These are phyloP conservation scores for Elmis aenea DNA, from an alignment of 2,888 invertebrate species.

Conservation along the genomic window DNA sequence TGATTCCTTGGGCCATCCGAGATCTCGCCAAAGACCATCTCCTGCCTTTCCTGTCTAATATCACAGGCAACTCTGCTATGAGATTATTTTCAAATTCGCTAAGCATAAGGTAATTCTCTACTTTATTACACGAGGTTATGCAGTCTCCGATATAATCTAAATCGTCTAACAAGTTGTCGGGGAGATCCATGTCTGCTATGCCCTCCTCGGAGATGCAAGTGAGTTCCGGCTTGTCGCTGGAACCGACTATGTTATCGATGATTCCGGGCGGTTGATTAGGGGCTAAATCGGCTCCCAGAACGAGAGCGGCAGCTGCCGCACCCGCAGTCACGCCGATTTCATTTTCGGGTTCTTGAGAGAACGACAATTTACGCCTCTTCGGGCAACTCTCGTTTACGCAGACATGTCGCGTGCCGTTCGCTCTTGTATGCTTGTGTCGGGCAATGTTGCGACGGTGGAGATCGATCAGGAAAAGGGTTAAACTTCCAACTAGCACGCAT, in stretches of 20 bases:
- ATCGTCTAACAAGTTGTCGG: slow-evolving; percentile 73
- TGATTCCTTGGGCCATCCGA: slow-evolving; percentile 46
- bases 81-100: slow-evolving; percentile 83
- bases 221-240: slow-evolving; percentile 63
- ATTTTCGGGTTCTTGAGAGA: slow-evolving; percentile 56
- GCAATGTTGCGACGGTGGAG: slow-evolving; percentile 68
- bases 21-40: slow-evolving; percentile 67
- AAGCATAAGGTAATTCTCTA: slow-evolving; percentile 80
- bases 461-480: slow-evolving; percentile 76
- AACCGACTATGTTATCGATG: slow-evolving; percentile 48
- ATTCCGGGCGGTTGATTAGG: slow-evolving; percentile 44
- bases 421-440: slow-evolving; percentile 62
- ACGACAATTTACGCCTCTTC: slow-evolving; percentile 53
- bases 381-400: slow-evolving; percentile 56
- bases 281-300: slow-evolving; percentile 52
- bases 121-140: slow-evolving; percentile 81
- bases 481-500: slow-evolving; percentile 69
- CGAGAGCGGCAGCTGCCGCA: slow-evolving; percentile 50
- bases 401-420: slow-evolving; percentile 53
- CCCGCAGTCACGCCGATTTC: slow-evolving; percentile 48
- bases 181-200: slow-evolving; percentile 76
- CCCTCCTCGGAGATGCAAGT: slow-evolving; percentile 84
- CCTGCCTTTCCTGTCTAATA: slow-evolving; percentile 65
- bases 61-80: slow-evolving; percentile 70
- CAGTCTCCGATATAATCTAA: slow-evolving; percentile 77